Evolutionary conservation across 2,797 vertebrate genomes (phyloP), one percentile per base, ranked within the genome.

Genomic region (Brotogeris chrysoptera): DNA sequence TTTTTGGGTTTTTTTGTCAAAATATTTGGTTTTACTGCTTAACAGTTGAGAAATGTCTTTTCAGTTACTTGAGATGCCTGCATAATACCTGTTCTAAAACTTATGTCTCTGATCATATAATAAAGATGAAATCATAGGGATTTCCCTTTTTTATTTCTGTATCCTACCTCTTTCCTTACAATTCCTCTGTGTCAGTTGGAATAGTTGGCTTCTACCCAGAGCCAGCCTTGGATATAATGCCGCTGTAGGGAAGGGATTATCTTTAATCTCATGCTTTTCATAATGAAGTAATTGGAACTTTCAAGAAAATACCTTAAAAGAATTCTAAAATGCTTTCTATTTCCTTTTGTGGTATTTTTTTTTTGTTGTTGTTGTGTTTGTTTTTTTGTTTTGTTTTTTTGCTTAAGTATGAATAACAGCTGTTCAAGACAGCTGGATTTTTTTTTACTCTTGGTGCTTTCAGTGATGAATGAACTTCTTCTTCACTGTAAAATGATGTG

Each of bases 211-310:
- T 84, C 52, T 80, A 21, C 41, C 32, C 68, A 90, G 73, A 84
- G 38, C 32, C 36, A 60, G 0, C 34, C 16, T 79, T 55, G 47
- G 39, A 2, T 74, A 49, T 83, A 93, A 60, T 41, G 39, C 50
- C 60, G 43, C 69, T 90, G 18, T 70, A 74, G 81, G 76, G 61
- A 86, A 87, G 11, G 21, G 68, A 82, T 93, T 94, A 79, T 91
- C 65, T 92, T 90, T 90, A 65, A 91, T 91, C 57, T 93, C 88
- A 9, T 69, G 20, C 28, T 90, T 92, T 93, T 70, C 32, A 15
- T 91, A 81, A 82, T 79, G 79, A 92, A 76, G 44, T 88, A 77
- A 86, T 60, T 80, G 39, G 41, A 44, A 28, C 57, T 83, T 92
- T 38, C 34, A 70, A 60, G 47, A 14, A 91, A 90, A 30, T 82